A percentile compares a stretch with the other conserved stretches of the same genome.
Conservation (phyloP, 2,797 vertebrate species). For the Sarcoramphus papa region DNA sequence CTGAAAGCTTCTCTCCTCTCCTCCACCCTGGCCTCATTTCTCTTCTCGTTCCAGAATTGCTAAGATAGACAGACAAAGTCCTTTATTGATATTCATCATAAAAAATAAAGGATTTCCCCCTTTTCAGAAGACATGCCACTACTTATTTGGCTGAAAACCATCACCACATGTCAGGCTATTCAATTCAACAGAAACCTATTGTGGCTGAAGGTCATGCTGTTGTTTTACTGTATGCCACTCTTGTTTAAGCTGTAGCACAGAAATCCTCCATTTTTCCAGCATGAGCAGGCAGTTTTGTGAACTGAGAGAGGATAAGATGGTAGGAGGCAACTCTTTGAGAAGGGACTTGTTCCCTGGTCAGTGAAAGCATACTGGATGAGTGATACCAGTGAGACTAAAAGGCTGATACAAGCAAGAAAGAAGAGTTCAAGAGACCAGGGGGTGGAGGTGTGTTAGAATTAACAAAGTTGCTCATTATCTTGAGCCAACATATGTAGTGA, state of each 20-base stretch:
- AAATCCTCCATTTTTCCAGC: background rate
- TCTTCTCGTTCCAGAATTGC: background rate
- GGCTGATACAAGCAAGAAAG: background rate
- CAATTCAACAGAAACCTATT: background rate
- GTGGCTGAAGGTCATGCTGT: conserved; percentile 23
- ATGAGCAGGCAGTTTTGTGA: background rate
- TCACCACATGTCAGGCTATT: conserved; percentile 2
- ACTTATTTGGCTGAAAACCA: background rate
- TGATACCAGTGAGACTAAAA: background rate
- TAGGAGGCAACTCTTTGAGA: background rate
- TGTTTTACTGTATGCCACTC: background rate
- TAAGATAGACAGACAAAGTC: background rate
- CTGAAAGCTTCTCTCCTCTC: background rate
- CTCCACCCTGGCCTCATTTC: background rate
- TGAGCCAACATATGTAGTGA: background rate
- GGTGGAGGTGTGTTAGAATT: background rate
- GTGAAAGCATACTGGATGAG: background rate
- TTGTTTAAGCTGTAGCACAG: background rate
- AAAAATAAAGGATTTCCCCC: background rate
- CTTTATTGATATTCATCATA: background rate
- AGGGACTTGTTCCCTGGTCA: background rate
- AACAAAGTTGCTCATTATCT: background rate
- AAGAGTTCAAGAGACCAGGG: background rate
- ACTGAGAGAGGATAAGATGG: background rate
- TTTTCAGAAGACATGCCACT: conserved; percentile 19